Evolutionary conservation across 2,888 invertebrate species (phyloP).

Genomic region (Barypeithes pellucidus): DNA sequence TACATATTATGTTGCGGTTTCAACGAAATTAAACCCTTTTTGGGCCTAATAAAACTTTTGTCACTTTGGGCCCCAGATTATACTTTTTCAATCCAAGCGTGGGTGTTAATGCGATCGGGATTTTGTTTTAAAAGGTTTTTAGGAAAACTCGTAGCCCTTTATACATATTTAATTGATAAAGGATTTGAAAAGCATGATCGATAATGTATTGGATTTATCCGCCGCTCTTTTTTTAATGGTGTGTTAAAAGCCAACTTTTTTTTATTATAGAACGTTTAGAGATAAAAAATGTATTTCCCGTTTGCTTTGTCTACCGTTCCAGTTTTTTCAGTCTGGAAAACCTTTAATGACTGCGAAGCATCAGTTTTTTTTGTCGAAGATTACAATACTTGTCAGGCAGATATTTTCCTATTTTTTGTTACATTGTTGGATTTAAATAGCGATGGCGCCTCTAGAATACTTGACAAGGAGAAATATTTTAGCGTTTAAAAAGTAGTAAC

Average conservation of each 20-base stretch:
- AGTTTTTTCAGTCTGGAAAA: not conserved
- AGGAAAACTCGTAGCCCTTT: slow-evolving; percentile 18
- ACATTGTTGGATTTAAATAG: too few species aligned
- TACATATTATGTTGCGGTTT: slow-evolving; percentile 15
- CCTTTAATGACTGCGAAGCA: not conserved
- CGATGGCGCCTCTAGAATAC: too few species aligned
- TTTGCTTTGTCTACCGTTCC: not conserved
- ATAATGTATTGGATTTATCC: slow-evolving; percentile 9
- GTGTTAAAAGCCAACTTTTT: not conserved
- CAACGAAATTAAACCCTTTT: slow-evolving; percentile 28
- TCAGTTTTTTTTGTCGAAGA: too few species aligned
- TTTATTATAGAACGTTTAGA: not conserved
- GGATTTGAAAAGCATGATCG: not conserved
- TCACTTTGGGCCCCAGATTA: slow-evolving; percentile 13
- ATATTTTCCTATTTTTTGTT: too few species aligned
- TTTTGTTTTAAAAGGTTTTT: slow-evolving; percentile 26
- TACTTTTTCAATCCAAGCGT: not conserved
- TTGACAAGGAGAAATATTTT: too few species aligned
- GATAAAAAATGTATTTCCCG: not conserved
- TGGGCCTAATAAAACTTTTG: slow-evolving; percentile 24
- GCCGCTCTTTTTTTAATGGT: not conserved
- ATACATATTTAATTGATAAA: slow-evolving; percentile 18
- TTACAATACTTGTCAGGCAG: too few species aligned
- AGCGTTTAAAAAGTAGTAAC: too few species aligned
- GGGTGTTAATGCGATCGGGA: slow-evolving; percentile 17